A percentile compares a stretch with the other conserved stretches of the same genome.
Conservation (phyloP, 2,888 invertebrate species). For the Anthrax anthrax region DNA sequence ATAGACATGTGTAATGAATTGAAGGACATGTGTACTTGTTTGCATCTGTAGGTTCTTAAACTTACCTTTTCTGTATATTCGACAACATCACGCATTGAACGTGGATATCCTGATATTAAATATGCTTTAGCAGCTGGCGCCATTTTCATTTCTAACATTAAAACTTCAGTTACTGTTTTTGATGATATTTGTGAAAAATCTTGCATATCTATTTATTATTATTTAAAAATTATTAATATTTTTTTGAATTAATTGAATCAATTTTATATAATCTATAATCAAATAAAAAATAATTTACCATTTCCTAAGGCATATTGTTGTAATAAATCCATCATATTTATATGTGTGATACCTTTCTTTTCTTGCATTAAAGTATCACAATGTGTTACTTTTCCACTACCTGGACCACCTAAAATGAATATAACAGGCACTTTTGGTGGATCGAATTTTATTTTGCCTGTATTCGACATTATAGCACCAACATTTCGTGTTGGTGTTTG, state of each 20-base stretch:
- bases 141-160: conserved; percentile 90
- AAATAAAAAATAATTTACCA: conserved; percentile 39
- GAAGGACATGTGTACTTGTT: no score
- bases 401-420: conserved; percentile 89
- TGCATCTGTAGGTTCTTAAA: no score
- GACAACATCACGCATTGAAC: conserved; percentile 82
- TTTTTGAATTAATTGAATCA: neutral
- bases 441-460: conserved; percentile 69
- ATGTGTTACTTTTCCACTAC: conserved; percentile 95
- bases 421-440: conserved; percentile 76
- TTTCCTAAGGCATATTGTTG: conserved; percentile 82
- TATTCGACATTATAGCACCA: conserved; percentile 57
- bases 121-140: conserved; percentile 76
- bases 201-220: conserved; percentile 52
- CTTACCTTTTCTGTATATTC: conserved; percentile 86
- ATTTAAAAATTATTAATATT: neutral
- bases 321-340: conserved; percentile 81
- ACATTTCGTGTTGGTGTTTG: conserved; percentile 49
- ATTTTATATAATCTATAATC: neutral
- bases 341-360: conserved; percentile 68
- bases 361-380: conserved; percentile 85
- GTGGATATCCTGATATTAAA: conserved; percentile 77
- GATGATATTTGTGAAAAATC: conserved; percentile 76
- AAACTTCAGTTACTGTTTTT: conserved; percentile 74
- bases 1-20: no score